These are phyloP conservation scores for Chrysemys picta DNA, from an alignment of 2,113 vertebrate genomes.

Conservation along the genomic window DNA sequence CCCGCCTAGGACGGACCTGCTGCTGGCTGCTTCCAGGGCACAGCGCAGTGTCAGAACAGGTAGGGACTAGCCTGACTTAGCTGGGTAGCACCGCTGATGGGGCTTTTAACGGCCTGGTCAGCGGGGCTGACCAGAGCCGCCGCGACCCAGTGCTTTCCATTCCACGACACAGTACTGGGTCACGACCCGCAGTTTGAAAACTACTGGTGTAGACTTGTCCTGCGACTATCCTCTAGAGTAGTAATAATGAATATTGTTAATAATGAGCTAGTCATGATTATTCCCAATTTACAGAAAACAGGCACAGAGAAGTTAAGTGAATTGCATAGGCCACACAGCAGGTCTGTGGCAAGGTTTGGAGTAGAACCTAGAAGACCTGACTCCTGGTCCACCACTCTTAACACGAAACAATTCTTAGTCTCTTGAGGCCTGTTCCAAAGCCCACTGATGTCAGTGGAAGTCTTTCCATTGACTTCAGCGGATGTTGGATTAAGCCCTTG, in stretches of 20 bases:
- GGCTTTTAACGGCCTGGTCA: no score
- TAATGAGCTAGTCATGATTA: not conserved
- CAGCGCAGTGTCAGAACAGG: no score
- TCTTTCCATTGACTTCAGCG: not conserved
- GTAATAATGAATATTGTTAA: not conserved
- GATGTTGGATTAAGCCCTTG: slow-evolving; percentile 17
- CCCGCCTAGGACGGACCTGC: no score
- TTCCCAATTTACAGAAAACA: not conserved
- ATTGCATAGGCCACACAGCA: not conserved
- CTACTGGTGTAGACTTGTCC: no score
- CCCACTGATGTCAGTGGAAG: not conserved
- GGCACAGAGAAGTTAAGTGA: not conserved
- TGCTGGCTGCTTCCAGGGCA: no score
- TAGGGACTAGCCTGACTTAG: no score
- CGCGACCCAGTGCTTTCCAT: no score
- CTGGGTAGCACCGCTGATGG: no score
- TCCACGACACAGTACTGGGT: no score
- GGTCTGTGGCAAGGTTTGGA: not conserved
- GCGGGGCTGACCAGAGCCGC: no score
- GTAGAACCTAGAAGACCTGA: not conserved
- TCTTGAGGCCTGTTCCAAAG: not conserved
- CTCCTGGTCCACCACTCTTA: not conserved
- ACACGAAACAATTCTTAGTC: not conserved
- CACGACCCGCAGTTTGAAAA: no score
- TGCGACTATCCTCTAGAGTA: not conserved